Evolutionary conservation across 1,140 invertebrate species (phyloP).

Genomic region (Acromyrmex echinatior): DNA sequence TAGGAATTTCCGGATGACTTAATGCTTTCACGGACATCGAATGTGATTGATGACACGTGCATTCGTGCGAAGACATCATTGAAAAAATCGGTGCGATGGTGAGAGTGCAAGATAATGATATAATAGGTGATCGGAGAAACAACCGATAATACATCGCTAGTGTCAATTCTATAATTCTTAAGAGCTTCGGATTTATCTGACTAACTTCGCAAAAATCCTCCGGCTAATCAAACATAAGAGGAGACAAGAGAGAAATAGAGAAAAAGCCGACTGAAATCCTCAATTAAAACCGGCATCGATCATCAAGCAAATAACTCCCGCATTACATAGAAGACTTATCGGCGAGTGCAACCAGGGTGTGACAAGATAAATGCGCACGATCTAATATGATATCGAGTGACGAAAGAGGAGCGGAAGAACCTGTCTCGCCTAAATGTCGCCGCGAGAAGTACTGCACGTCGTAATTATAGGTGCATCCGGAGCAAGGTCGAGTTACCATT

Average conservation of each 20-base stretch:
- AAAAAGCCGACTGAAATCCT: conserved; percentile 3
- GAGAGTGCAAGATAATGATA: conserved; percentile 17
- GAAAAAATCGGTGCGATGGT: background rate
- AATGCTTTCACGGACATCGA: background rate
- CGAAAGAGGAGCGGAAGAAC: background rate
- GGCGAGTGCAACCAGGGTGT: conserved; percentile 42
- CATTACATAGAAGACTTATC: conserved; percentile 47
- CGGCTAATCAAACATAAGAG: background rate
- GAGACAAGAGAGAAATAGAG: background rate
- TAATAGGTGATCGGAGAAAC: background rate
- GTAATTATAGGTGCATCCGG: background rate
- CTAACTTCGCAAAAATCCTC: background rate
- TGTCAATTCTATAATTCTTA: conserved; percentile 6
- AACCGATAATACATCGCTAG: background rate
- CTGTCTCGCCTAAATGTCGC: background rate
- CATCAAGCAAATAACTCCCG: background rate
- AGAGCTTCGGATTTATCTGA: background rate
- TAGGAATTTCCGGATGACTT: conserved; percentile 48
- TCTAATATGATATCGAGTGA: conserved; percentile 33
- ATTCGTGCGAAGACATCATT: background rate
- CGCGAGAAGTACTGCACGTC: background rate
- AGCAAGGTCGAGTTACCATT: background rate
- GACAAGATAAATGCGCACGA: conserved; percentile 50
- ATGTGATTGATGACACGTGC: conserved; percentile 15
- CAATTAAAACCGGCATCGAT: background rate